Evolutionary conservation across 1,140 invertebrate genomes (phyloP).

Genomic region (Drosophila micromelanica): DNA sequence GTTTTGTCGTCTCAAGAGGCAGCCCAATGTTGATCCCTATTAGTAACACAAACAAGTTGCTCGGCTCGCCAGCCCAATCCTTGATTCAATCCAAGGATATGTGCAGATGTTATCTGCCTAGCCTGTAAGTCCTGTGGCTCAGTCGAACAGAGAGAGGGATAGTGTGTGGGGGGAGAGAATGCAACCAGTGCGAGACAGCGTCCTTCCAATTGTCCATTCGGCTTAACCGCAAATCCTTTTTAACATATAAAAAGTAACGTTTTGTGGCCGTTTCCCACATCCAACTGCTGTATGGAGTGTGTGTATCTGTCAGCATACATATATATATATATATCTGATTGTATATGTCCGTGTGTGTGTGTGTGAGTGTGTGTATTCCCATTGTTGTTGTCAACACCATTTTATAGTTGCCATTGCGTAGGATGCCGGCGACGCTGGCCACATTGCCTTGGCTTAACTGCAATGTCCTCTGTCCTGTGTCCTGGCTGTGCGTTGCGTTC

Average conservation of each 20-base stretch:
- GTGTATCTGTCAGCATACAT: constrained; percentile 11
- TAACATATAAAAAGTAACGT: constrained; percentile 83
- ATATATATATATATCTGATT: constrained; percentile 3
- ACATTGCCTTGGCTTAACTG: constrained; percentile 59
- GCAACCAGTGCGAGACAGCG: constrained; percentile 65
- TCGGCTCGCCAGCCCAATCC: constrained; percentile 41
- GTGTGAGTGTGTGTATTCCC: constrained; percentile 56
- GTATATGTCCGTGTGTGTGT: constrained; percentile 18
- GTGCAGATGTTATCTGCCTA: constrained; percentile 73
- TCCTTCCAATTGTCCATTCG: constrained; percentile 70
- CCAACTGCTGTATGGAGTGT: neutral
- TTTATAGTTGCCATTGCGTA: constrained; percentile 74
- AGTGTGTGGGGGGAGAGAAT: constrained; percentile 30
- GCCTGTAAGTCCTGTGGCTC: constrained; percentile 37
- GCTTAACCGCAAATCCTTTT: constrained; percentile 83
- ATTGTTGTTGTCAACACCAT: constrained; percentile 82
- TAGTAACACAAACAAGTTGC: constrained; percentile 77
- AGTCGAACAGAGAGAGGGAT: neutral
- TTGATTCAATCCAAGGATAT: constrained; percentile 55
- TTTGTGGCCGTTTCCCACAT: constrained; percentile 31
- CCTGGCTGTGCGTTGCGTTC: constrained; percentile 65
- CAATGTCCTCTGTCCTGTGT: constrained; percentile 46
- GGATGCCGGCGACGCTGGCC: constrained; percentile 36
- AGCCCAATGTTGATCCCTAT: constrained; percentile 80
- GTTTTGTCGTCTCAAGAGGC: constrained; percentile 67